Base-by-base conservation (phyloP, 2,113 vertebrate genomes). In the Entomyzon cyanotis region DNA sequence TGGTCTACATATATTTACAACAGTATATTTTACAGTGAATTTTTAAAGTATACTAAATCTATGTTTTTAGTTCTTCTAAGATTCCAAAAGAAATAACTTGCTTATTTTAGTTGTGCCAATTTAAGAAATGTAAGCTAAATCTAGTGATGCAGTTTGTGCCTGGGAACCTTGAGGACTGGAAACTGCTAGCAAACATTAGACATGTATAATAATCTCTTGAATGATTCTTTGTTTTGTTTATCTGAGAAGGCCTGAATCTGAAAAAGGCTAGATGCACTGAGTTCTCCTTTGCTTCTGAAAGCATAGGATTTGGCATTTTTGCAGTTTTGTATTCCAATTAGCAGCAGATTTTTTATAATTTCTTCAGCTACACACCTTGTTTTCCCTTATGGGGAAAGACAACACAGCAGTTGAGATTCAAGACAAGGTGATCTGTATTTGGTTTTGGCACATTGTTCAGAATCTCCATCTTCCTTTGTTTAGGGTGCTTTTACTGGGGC, bases 51-150 rank as follows among this genome's bases (percentile, higher is more conserved):
- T 65, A 7, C 59, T 80, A 63, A 50, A 73, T 83, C 53, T 77
- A 19, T 85, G 87, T 58, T 92, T 93, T 77, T 30, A 64, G 39
- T 88, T 94, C 47, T 84, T 90, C 47, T 65, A 86, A 53, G 47
- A 88, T 90, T 64, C 90, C 89, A 93, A 55, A 81, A 67, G 33
- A 94, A 88, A 90, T 70, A 90, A 42, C 20, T 69, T 89, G 22
- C 53, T 90, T 92, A 84, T 86, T 96, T 95, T 88, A 81, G 83
- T 44, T n/a, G 18, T 89, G 64, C 89, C 68, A 70, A 3, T 92
- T 97, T 89, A 93, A 67, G 91, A 84, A 92, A 78, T 8, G 27
- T 64, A 64, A 94, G 44, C 90, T 93, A 89, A 78, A 75, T 76
- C 81, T 60, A 75, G 70, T 82, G 64, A 67, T 74, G 80, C n/a